Conservation (phyloP, 2,113 vertebrate genomes). For the Fregetta grallaria region DNA sequence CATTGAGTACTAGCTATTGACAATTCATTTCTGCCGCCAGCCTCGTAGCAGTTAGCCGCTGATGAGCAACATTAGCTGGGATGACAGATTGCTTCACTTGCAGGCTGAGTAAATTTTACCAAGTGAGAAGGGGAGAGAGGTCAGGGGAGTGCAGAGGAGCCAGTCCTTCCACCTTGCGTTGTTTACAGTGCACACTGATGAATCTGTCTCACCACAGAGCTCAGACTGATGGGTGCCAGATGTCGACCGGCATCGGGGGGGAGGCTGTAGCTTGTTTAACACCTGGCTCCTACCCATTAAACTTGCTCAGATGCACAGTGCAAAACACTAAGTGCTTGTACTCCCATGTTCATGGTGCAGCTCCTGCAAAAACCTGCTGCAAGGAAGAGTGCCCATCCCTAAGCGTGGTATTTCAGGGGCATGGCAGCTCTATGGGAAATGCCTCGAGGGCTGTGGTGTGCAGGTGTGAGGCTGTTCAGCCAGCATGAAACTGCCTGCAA, state of each 20-base stretch:
- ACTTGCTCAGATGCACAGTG: not conserved
- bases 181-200: not conserved
- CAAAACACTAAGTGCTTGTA: not conserved
- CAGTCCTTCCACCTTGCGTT: not conserved
- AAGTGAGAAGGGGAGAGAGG: not conserved
- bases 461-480: not conserved
- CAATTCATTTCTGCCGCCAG: not conserved
- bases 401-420: rapidly evolving
- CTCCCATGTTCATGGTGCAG: not conserved
- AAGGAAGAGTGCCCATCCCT: not conserved
- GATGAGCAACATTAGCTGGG: not conserved
- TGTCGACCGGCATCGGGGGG: not conserved
- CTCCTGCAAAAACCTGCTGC: not conserved
- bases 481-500: not conserved
- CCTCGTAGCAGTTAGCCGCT: not conserved
- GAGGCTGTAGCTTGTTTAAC: not conserved
- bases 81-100: not conserved
- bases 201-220: not conserved
- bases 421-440: rapidly evolving
- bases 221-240: not conserved
- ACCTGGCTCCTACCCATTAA: not conserved
- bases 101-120: not conserved
- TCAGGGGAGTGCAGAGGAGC: not conserved
- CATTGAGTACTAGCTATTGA: not conserved
- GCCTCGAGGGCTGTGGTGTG: not conserved